A percentile compares a stretch with the other conserved stretches of the same genome.
phyloP scores from a whole-genome alignment of 2,797 vertebrate genomes.

The Heteromormyrus szaboi region DNA sequence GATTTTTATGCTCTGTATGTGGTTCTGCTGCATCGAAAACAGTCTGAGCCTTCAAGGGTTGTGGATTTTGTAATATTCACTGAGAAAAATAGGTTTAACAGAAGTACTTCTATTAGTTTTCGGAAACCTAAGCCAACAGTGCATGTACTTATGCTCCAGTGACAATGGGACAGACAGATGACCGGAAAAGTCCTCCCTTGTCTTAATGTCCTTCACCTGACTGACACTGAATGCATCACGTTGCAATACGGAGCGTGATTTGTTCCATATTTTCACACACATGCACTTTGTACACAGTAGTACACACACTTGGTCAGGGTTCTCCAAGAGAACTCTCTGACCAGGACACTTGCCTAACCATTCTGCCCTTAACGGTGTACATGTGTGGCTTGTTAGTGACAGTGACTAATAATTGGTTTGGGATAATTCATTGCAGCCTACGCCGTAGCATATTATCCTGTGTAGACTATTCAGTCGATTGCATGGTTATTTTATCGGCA shows the following conservation, averaged over 20 bases:
- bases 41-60: not conserved
- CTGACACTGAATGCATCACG: not conserved
- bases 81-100: not conserved
- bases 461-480: not conserved
- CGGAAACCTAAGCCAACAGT: not conserved
- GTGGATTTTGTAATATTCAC: not conserved
- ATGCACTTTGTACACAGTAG: not conserved
- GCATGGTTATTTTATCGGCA: not conserved
- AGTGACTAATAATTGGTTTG: not conserved
- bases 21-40: not conserved
- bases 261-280: not conserved
- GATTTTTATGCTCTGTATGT: not conserved
- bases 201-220: not conserved
- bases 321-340: not conserved
- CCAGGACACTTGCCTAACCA: not conserved
- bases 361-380: not conserved
- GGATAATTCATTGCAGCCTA: not conserved
- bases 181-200: not conserved
- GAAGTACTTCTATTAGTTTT: not conserved
- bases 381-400: not conserved
- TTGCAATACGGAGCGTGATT: not conserved
- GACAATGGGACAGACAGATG: not conserved
- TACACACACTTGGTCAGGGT: not conserved
- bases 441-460: not conserved
- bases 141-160: not conserved